Conservation (phyloP, 2,113 vertebrate genomes). For the Pituophis catenifer region DNA sequence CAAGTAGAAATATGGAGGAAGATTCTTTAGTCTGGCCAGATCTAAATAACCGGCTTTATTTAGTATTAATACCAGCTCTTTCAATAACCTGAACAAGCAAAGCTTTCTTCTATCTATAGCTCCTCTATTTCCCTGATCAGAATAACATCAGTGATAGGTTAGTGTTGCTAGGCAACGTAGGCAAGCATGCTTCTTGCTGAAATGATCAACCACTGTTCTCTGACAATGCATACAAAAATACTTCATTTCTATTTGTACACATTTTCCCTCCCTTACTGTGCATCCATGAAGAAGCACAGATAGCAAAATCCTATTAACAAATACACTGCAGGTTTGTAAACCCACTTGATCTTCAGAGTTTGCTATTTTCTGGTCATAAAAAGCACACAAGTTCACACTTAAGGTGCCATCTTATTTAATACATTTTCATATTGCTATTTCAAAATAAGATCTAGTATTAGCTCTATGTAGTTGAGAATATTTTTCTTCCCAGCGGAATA, state of each 20-base stretch:
- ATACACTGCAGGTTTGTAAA: neutral
- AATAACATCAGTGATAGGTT: conserved; percentile 7
- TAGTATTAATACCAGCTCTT: conserved; percentile 3
- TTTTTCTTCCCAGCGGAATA: conserved; percentile 3
- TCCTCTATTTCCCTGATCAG: conserved; percentile 26
- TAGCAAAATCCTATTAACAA: conserved; percentile 29
- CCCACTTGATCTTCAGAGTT: conserved; percentile 22
- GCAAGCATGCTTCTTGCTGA: neutral
- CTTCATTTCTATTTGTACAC: conserved; percentile 37
- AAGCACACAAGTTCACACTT: neutral
- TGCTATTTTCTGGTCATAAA: neutral
- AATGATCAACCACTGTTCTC: neutral
- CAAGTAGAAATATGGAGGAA: conserved; percentile 17
- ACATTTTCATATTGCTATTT: neutral
- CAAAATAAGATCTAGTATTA: neutral
- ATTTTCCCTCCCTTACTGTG: conserved; percentile 11
- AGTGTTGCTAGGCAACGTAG: conserved; percentile 27
- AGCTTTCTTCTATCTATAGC: conserved; percentile 29
- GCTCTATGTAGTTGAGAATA: neutral
- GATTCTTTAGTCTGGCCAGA: conserved; percentile 7
- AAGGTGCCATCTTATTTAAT: neutral
- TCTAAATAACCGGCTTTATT: conserved; percentile 19
- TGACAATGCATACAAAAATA: conserved; percentile 29
- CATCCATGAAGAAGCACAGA: conserved; percentile 13
- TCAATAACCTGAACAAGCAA: conserved; percentile 26